Percentiles rank a stretch among this genome's conserved stretches.
Evolutionary conservation across 2,888 invertebrate species (phyloP).

Genomic region (Agrochola circellaris): DNA sequence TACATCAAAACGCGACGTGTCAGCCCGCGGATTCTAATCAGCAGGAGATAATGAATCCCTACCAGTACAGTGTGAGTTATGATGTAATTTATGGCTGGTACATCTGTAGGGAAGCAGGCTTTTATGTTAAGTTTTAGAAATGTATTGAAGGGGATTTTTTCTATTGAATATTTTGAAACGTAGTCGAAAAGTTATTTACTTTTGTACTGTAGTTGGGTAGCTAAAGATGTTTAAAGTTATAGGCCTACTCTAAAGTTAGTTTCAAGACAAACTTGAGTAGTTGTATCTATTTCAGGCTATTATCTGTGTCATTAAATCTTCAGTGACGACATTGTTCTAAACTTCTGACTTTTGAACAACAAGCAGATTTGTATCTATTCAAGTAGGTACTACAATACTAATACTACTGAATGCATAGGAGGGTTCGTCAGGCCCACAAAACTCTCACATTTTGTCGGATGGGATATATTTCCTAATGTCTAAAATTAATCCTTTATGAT

Average conservation of each 20-base stretch:
- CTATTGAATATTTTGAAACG: too few species aligned
- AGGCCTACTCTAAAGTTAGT: neutral
- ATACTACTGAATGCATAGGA: too few species aligned
- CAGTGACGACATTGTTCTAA: neutral
- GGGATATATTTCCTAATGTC: neutral
- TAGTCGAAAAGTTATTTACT: neutral
- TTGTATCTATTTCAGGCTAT: neutral
- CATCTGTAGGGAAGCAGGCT: neutral
- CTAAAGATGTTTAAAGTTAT: neutral
- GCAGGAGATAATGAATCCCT: slow-evolving; percentile 64
- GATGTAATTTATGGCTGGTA: slow-evolving; percentile 59
- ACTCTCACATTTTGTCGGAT: neutral
- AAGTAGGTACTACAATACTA: too few species aligned
- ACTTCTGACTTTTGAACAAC: neutral
- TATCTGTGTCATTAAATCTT: neutral
- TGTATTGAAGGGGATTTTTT: neutral
- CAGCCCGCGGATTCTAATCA: slow-evolving; percentile 67
- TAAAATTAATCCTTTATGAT: neutral
- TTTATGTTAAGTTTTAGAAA: slow-evolving; percentile 13
- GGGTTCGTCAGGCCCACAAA: neutral
- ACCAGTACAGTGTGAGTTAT: slow-evolving; percentile 47
- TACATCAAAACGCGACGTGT: slow-evolving; percentile 65
- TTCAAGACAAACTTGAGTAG: slow-evolving; percentile 5
- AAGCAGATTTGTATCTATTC: too few species aligned
- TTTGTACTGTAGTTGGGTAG: neutral